phyloP scores from a whole-genome alignment of 1,140 invertebrate species.

The Eurosta solidaginis region DNA sequence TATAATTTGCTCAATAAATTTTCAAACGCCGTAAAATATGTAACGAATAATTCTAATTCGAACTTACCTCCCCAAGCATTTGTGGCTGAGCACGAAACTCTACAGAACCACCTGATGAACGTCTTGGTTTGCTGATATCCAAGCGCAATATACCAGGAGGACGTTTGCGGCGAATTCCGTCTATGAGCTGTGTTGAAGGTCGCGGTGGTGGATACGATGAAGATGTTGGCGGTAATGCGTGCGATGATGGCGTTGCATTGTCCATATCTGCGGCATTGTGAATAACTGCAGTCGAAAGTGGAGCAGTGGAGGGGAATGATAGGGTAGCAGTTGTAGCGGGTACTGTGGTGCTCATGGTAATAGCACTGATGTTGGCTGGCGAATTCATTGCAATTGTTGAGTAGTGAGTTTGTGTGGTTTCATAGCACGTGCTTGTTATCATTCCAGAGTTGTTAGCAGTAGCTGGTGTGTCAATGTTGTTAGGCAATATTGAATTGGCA shows the following conservation, averaged over 20 bases:
- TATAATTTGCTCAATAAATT: neutral
- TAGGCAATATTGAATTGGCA: neutral
- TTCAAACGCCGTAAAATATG: neutral
- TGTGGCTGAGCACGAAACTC: slow-evolving; percentile 55
- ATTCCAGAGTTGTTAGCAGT: neutral
- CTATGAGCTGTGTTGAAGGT: neutral
- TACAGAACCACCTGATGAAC: slow-evolving; percentile 62
- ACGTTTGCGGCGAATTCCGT: slow-evolving; percentile 31
- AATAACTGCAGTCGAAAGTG: neutral
- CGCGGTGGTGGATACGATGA: neutral
- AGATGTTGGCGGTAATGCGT: neutral
- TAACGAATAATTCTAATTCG: neutral
- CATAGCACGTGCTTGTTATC: neutral
- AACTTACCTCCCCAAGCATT: slow-evolving; percentile 30
- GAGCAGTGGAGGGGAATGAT: too few relatives aligned
- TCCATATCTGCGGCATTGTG: neutral
- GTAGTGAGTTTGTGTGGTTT: neutral
- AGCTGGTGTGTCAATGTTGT: neutral
- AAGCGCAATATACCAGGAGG: slow-evolving; percentile 60
- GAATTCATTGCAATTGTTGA: too few relatives aligned
- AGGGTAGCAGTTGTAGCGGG: too few relatives aligned
- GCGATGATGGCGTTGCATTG: neutral
- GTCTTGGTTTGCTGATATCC: slow-evolving; percentile 60
- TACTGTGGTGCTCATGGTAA: too few relatives aligned
- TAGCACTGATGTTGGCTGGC: too few relatives aligned